Evolutionary conservation across 1,140 invertebrate genomes (phyloP), one percentile per base, ranked within the genome.

Genomic region (Heliconius nattereri): DNA sequence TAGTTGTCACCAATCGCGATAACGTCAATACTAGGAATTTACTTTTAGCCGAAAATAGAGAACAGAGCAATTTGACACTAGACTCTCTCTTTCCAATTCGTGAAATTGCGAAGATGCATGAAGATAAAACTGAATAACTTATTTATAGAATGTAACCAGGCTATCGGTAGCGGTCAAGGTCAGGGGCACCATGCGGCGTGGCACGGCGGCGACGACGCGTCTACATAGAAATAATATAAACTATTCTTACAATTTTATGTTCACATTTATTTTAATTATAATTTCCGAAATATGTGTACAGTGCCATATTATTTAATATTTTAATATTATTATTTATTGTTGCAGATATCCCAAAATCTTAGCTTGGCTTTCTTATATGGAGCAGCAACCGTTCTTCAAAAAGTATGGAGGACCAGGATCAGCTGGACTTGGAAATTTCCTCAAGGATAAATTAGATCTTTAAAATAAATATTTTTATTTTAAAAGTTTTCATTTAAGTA

Each of bases 341-440:
- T 84, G 35, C 83, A 90, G 88, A 66, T 87, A 84, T 57, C 86
- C 88, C 7, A 87, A 86, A 83, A 84, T 80, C 20, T 23, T 45
- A 23, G 78, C 83, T 8, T 90, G 87, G 88, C 76, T 86, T 29
- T 73, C 81, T 11, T 73, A 82, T 40, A 81, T 89, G 79, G 83
- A 87, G 40, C 78, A 83, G 26, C 78, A 85, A 40, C 79, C 85
- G 52, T 87, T 80, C 57, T 78, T 54, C 40, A 71, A 83, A 71
- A 86, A 86, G 71, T 78, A 81, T 54, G 87, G 85, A 76, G 83
- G 11, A 35, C 60, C 73, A 26, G 82, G 81, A 81, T 84, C 37
- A 75, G 75, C 60, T 32, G 78, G 76, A n/a, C 74, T 40, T 23
- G 78, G 75, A 35, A 49, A 71, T 66, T 32, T 79, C 19, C 75